Conservation (phyloP, 2,797 vertebrate genomes). For the Girardinus metallicus region DNA sequence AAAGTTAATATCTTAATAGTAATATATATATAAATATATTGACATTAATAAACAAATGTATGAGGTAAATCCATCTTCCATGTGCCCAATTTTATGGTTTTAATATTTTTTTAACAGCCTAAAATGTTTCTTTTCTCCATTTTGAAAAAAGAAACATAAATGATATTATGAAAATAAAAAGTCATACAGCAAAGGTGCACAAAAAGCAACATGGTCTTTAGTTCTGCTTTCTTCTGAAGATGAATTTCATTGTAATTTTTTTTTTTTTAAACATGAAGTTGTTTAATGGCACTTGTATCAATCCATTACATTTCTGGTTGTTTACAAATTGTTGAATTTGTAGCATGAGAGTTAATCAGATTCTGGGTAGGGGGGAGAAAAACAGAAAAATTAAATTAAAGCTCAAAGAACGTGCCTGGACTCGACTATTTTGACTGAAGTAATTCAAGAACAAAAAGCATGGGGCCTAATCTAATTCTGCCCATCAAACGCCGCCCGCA, state of each 20-base stretch:
- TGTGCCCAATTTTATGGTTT: background rate
- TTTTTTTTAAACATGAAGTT: background rate
- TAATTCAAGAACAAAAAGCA: background rate
- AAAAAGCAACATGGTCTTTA: background rate
- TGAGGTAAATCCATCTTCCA: background rate
- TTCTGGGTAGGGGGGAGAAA: background rate
- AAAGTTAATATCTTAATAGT: background rate
- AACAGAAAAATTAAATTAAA: background rate
- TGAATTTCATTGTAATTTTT: background rate
- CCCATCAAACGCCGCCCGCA: conserved; percentile 29
- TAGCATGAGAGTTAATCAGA: background rate
- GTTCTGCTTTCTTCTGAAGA: background rate
- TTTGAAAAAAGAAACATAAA: background rate
- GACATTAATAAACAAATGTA: background rate
- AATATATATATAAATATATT: background rate
- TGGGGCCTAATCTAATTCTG: background rate
- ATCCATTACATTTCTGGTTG: background rate
- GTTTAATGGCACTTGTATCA: background rate
- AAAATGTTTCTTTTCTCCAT: background rate
- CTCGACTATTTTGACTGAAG: background rate
- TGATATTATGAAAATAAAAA: background rate
- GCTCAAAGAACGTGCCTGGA: background rate
- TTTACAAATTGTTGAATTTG: background rate
- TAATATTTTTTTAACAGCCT: background rate
- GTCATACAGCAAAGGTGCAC: background rate